Evolutionary conservation across 2,797 vertebrate species (phyloP).

Genomic region (Crocodylus rhombifer): DNA sequence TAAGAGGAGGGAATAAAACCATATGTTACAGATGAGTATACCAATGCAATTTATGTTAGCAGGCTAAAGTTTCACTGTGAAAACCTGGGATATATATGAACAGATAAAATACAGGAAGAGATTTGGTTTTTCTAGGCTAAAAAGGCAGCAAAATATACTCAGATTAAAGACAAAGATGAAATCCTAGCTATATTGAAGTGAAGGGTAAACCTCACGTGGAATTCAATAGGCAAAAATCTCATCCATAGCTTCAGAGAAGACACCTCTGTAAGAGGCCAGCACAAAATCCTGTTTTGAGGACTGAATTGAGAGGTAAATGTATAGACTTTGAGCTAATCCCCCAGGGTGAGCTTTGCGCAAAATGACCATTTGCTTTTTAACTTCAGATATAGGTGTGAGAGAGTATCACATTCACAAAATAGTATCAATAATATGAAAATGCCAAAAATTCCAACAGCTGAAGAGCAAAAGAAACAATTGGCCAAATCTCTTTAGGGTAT

Average conservation of each 20-base stretch:
- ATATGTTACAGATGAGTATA: neutral
- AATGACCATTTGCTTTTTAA: neutral
- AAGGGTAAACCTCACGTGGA: neutral
- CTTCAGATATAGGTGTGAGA: neutral
- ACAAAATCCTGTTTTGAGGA: neutral
- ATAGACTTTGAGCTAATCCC: neutral
- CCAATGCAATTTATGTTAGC: neutral
- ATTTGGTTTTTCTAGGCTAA: neutral
- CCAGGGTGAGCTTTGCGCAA: neutral
- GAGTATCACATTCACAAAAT: neutral
- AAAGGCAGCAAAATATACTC: neutral
- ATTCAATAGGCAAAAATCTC: neutral
- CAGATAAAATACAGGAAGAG: neutral
- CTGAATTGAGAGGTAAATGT: neutral
- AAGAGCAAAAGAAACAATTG: neutral
- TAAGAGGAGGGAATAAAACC: neutral
- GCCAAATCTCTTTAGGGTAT: too few species aligned
- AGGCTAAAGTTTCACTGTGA: neutral
- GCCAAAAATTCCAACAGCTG: neutral
- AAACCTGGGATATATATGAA: neutral
- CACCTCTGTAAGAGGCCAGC: neutral
- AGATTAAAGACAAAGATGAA: neutral
- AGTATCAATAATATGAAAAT: neutral
- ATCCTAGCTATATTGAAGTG: neutral
- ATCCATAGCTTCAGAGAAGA: neutral